Base-by-base conservation (phyloP, 2,797 vertebrate species). In the Dendrocincla tyrannina region DNA sequence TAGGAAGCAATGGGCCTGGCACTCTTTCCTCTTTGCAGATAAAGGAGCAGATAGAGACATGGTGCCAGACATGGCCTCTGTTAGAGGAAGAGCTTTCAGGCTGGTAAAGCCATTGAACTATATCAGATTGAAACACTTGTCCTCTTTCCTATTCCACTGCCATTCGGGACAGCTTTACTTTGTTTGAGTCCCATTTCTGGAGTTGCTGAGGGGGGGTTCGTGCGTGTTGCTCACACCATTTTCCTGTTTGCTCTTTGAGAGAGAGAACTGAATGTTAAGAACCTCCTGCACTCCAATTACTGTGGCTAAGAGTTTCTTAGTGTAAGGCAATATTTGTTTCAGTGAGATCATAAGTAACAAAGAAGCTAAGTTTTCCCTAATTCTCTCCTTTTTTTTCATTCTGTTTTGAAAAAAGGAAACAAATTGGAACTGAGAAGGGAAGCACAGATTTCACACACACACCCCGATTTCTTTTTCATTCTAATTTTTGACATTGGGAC, bases 1-100 rank as follows among this genome's bases (percentile, higher is more conserved):
- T 84, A 86, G 95, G 95, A 96, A 96, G 94, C 76, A 37, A 52
- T 60, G 94, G 96, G 91, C 89, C 92, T 96, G 95, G 92, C 79
- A 69, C 76, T 58, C 69, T 64, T 95, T 94, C 94, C 94, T 91
- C 92, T 91, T 76, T 60, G 17, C 37, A 85, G 94, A 96, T 94
- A 78, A 91, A 96, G 56, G 52, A 73, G 63, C 74, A 79, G 94
- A 92, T 88, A 93, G 94, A 87, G 77, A 91, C 28, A 2, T 73
- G 69, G 89, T 96, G 91, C 88, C 91, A 94, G 89, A 86, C 39
- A 25, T 1, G 0, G 69, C 12, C 64, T 95, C 67, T 2, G 10
- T 32, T 77, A 78, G 44, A 91, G 93, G 95, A 96, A 97, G 85
- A 66, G 88, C 69, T 86, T 87, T 69, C 73, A 76, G 59, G 67